Conservation (phyloP, 2,888 invertebrate species). For the Argyresthia goedartella region DNA sequence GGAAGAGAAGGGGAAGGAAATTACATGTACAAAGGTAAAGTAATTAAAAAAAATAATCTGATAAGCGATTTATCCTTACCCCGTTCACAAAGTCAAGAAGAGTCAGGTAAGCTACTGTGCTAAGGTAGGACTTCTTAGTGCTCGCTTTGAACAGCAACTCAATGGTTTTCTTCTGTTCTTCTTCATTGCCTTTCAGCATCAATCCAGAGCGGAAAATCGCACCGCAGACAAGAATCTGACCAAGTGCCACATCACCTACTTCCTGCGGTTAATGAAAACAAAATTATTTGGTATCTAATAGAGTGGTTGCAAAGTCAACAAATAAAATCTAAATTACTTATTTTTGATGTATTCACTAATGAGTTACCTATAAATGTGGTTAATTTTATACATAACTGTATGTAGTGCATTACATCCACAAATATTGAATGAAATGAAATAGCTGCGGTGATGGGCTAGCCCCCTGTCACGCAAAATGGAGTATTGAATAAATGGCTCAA, state of each 20-base stretch:
- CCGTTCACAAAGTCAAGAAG: constrained; percentile 70
- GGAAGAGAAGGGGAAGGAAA: no score
- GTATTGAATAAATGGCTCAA: no score
- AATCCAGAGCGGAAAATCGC: constrained; percentile 76
- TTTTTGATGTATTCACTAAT: no score
- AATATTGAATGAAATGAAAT: neutral
- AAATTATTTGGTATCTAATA: neutral
- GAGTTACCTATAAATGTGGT: no score
- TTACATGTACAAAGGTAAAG: no score
- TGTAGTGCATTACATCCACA: no score
- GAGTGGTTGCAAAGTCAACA: no score
- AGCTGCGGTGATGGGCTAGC: no score
- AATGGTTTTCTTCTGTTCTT: constrained; percentile 52
- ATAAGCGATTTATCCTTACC: constrained; percentile 34
- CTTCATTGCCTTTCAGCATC: constrained; percentile 54
- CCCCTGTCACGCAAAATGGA: no score
- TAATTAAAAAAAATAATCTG: no score
- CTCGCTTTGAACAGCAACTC: constrained; percentile 61
- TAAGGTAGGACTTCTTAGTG: constrained; percentile 73
- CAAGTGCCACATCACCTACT: constrained; percentile 79
- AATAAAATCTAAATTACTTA: neutral
- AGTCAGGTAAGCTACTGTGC: constrained; percentile 72
- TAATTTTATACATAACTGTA: no score
- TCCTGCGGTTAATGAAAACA: constrained; percentile 60
- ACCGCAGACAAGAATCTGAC: constrained; percentile 79